Evolutionary conservation across 2,888 invertebrate genomes (phyloP).

Genomic region (Muschampia plurimacula): DNA sequence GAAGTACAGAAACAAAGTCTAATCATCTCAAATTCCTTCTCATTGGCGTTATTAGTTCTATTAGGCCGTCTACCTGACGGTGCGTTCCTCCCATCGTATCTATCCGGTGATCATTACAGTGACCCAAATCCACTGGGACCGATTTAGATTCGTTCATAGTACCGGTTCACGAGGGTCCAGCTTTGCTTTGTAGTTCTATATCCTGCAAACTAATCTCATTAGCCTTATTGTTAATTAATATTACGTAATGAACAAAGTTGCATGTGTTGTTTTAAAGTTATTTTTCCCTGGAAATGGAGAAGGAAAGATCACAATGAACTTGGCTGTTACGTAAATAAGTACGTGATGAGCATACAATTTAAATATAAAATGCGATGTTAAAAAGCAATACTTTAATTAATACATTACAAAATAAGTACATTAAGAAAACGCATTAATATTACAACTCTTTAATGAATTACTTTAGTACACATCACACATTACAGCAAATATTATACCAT

Average conservation of each 20-base stretch:
- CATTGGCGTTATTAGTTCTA: constrained; percentile 20
- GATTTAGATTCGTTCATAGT: constrained; percentile 30
- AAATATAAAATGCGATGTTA: no score
- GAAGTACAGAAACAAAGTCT: not conserved
- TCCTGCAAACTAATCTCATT: not conserved
- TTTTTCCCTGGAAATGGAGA: no score
- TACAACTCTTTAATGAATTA: no score
- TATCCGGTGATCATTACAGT: constrained; percentile 22
- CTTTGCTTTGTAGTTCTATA: not conserved
- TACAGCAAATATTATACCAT: no score
- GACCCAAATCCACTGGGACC: constrained; percentile 30
- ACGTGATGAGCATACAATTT: no score
- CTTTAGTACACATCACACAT: no score
- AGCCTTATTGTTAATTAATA: not conserved
- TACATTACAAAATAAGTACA: no score
- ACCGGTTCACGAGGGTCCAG: constrained; percentile 24
- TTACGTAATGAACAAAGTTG: not conserved
- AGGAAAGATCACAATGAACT: no score
- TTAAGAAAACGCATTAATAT: no score
- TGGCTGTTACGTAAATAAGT: no score
- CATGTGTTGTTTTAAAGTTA: not conserved
- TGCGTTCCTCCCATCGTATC: constrained; percentile 24
- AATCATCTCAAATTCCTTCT: constrained; percentile 8
- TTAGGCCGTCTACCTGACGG: constrained; percentile 19
- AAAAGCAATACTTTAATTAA: no score